Percentiles rank a stretch among this genome's conserved stretches.
Conservation (phyloP, 2,113 vertebrate species). For the Puntigrus tetrazona region DNA sequence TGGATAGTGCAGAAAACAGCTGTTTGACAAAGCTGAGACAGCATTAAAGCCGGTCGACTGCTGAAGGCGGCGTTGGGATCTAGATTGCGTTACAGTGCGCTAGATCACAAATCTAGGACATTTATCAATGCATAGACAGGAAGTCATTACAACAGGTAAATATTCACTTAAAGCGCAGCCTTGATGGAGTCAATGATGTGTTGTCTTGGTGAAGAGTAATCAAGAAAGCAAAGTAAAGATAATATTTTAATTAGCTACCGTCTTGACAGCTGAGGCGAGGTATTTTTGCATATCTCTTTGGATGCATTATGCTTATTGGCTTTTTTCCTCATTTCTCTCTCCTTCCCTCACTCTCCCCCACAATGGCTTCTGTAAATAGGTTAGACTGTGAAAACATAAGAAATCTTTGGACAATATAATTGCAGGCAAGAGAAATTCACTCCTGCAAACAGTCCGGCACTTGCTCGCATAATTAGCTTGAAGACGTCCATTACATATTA, state of each 20-base stretch:
- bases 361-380: slow-evolving; percentile 44
- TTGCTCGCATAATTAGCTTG: slow-evolving; percentile 30
- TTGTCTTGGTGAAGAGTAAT: slow-evolving; percentile 68
- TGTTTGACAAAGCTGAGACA: slow-evolving; percentile 35
- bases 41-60: background rate
- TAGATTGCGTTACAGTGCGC: slow-evolving; percentile 47
- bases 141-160: slow-evolving; percentile 76
- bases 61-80: slow-evolving; percentile 48
- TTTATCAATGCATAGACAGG: slow-evolving; percentile 68
- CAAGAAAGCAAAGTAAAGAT: slow-evolving; percentile 65
- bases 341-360: slow-evolving; percentile 7
- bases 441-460: slow-evolving; percentile 13
- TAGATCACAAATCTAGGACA: slow-evolving; percentile 56
- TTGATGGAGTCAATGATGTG: slow-evolving; percentile 69
- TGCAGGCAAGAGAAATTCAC: background rate
- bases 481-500: slow-evolving; percentile 13
- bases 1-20: slow-evolving; percentile 34
- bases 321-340: background rate
- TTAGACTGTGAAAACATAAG: slow-evolving; percentile 30
- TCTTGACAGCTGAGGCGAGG: slow-evolving; percentile 69
- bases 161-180: slow-evolving; percentile 73
- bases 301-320: slow-evolving; percentile 34
- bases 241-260: slow-evolving; percentile 76
- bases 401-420: slow-evolving; percentile 41
- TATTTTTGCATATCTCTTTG: slow-evolving; percentile 52